These are phyloP conservation scores for Pseudomyrmex sp. DNA, from an alignment of 1,140 invertebrate species.

Conservation along the genomic window DNA sequence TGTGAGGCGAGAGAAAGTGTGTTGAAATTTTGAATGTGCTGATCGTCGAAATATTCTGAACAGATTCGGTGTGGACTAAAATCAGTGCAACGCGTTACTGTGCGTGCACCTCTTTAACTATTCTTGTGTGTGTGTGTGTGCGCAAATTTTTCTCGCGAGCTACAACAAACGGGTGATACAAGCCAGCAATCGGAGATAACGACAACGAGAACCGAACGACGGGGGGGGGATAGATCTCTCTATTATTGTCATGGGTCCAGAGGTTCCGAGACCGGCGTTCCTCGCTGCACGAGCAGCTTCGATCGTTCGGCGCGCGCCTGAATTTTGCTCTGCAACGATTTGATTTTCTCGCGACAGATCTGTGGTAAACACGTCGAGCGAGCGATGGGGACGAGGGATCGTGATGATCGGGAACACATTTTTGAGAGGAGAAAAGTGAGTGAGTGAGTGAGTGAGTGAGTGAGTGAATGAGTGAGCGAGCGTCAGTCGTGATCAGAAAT, in stretches of 20 bases:
- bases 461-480: conserved; percentile 27
- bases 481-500: conserved; percentile 12
- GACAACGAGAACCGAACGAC: conserved; percentile 26
- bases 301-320: conserved; percentile 94
- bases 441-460: conserved; percentile 8
- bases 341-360: conserved; percentile 93
- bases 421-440: conserved; percentile 17
- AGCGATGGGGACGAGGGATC: conserved; percentile 50
- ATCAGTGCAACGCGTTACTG: no score
- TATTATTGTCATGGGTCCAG: conserved; percentile 69
- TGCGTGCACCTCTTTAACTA: no score
- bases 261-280: conserved; percentile 91
- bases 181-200: conserved; percentile 19
- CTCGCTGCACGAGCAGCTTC: conserved; percentile 93
- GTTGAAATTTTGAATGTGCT: no score
- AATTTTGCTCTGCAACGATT: conserved; percentile 94
- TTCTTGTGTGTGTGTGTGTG: no score
- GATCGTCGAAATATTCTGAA: no score
- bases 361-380: conserved; percentile 64
- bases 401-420: neutral
- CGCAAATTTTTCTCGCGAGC: no score
- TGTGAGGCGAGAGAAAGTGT: no score
- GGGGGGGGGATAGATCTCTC: conserved; percentile 41
- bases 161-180: no score
- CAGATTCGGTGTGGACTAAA: no score